Evolutionary conservation across 2,113 vertebrate genomes (phyloP).

Genomic region (Pongo abelii): DNA sequence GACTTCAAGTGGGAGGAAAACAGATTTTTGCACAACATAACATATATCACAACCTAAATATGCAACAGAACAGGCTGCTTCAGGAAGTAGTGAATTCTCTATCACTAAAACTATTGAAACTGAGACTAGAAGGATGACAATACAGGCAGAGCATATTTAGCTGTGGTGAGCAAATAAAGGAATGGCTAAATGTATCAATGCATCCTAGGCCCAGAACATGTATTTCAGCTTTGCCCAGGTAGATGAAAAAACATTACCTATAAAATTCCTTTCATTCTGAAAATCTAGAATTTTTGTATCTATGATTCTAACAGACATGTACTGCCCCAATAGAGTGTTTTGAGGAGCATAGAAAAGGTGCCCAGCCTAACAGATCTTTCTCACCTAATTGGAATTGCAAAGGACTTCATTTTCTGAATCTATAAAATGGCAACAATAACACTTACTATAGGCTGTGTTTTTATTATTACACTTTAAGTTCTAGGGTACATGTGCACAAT

Average conservation of each 20-base stretch:
- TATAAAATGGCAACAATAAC: neutral
- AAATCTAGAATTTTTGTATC: neutral
- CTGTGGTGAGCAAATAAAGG: neutral
- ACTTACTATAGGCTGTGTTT: neutral
- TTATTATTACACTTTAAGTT: neutral
- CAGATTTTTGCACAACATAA: neutral
- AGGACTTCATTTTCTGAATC: neutral
- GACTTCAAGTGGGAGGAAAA: neutral
- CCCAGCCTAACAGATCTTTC: neutral
- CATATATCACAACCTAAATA: neutral
- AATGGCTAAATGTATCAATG: neutral
- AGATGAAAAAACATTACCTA: neutral
- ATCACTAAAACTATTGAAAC: neutral
- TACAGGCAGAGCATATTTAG: neutral
- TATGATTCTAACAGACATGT: neutral
- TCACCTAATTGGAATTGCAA: neutral
- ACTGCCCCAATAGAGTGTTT: neutral
- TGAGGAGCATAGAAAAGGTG: neutral
- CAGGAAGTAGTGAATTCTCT: neutral
- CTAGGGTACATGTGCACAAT: too few species aligned
- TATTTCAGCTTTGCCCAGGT: neutral
- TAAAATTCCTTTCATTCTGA: neutral
- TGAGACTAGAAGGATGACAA: neutral
- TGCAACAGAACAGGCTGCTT: neutral
- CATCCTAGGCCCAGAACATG: neutral